Base-by-base conservation (phyloP, 2,888 invertebrate species). In the Macroteleia sp. region DNA sequence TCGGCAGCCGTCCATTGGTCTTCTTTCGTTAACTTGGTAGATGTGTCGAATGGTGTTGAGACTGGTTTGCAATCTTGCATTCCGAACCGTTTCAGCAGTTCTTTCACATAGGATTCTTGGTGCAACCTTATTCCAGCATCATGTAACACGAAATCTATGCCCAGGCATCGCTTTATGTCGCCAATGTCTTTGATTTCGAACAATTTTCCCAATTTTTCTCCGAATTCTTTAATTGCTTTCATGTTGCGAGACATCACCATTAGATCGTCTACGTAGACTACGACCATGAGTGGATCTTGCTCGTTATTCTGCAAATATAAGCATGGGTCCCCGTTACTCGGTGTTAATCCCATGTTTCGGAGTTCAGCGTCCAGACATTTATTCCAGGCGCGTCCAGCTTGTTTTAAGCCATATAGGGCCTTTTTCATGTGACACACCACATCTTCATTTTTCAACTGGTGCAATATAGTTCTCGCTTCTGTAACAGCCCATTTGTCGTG, bases 321-420 rank as follows among this genome's bases (percentile, higher is more conserved):
- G 28, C 77, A 73, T 6, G 61, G 73, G 25, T 73, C 73, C 1
- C 50, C 44, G 3, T 44, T 22, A 0, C 52, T 32, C 4, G 62
- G 19, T 0, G 2, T 9, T 1, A 56, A 14, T 22, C 50, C 67
- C 12, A 56, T 28, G 1, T 48, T 20, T 30, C 14, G 8, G 1
- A 77, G 19, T 2, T 30, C 50, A 0, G 14, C 6, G 17, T 73
- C 61, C 0, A 77, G 28, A 3, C 44, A 22, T 3, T 9, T 1
- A 34, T 73, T 34, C 67, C 67, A 73, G 6, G 32, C 14, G 8
- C 71, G 54, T 0, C 73, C 67, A 0, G 73, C 56, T 39, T 6
- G n/a, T n/a, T n/a, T n/a, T n/a, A n/a, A n/a, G n/a, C n/a, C n/a
- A n/a, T n/a, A n/a, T n/a, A n/a, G n/a, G n/a, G n/a, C n/a, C n/a